phyloP scores from a whole-genome alignment of 2,888 invertebrate genomes.

The Seira sanloemensis region DNA sequence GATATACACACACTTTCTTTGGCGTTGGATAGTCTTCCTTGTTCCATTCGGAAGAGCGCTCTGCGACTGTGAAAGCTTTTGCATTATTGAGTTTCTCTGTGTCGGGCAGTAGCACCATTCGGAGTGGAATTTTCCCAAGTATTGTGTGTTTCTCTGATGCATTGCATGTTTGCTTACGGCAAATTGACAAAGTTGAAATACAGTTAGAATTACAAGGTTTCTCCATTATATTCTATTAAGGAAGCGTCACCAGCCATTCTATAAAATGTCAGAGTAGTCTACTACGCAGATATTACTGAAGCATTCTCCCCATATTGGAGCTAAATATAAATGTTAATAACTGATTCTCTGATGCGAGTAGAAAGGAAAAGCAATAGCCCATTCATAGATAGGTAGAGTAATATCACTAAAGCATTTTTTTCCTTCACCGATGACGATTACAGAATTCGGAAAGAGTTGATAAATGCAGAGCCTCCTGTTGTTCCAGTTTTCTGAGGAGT shows the following conservation, averaged over 20 bases:
- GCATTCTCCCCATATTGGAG: background rate
- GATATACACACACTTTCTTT: too few relatives aligned
- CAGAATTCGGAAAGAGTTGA: background rate
- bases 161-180: too few relatives aligned
- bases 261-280: background rate
- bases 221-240: background rate
- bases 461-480: background rate
- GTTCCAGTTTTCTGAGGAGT: background rate
- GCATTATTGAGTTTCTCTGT: too few relatives aligned
- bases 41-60: too few relatives aligned
- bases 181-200: background rate
- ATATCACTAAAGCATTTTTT: background rate
- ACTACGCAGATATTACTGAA: background rate
- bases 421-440: background rate
- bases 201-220: background rate
- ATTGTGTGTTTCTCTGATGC: too few relatives aligned
- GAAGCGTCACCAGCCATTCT: background rate
- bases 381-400: too few relatives aligned
- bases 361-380: background rate
- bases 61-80: too few relatives aligned
- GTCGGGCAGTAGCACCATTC: too few relatives aligned
- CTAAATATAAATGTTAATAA: background rate
- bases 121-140: too few relatives aligned
- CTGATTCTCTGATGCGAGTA: background rate
- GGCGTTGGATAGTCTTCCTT: too few relatives aligned